Conservation (phyloP, 1,140 invertebrate genomes). For the Whitmania pigra region DNA sequence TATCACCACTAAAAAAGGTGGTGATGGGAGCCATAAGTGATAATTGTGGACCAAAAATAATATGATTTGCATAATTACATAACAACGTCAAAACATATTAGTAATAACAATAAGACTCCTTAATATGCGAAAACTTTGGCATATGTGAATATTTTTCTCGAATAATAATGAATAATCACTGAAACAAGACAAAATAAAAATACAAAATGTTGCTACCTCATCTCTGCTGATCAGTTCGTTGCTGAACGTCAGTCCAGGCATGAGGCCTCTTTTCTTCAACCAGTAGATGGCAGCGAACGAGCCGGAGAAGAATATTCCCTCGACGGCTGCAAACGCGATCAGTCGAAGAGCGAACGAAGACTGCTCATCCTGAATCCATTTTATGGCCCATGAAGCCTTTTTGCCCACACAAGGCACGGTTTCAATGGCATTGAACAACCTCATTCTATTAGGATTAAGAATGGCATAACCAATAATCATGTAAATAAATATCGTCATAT, state of each 20-base stretch:
- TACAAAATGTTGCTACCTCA: constrained; percentile 54
- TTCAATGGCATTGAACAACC: constrained; percentile 91
- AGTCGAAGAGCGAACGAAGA: constrained; percentile 80
- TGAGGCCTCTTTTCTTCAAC: constrained; percentile 92
- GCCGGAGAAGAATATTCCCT: constrained; percentile 85
- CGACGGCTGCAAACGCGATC: constrained; percentile 93
- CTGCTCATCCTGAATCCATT: constrained; percentile 67
- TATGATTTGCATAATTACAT: no score
- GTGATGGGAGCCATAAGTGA: no score
- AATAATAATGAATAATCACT: no score
- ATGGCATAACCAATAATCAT: background rate
- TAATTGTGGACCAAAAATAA: no score
- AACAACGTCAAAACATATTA: no score
- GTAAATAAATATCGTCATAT: background rate
- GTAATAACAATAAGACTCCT: no score
- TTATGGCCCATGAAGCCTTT: constrained; percentile 95
- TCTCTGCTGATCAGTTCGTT: constrained; percentile 97
- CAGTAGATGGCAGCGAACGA: constrained; percentile 99
- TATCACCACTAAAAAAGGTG: no score
- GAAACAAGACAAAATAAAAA: no score
- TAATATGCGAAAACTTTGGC: no score
- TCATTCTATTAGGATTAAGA: constrained; percentile 34
- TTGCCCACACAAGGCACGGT: constrained; percentile 89
- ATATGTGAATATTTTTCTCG: no score
- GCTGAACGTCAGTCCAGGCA: constrained; percentile 97